These are phyloP conservation scores for Planococcus citri DNA, from an alignment of 1,140 invertebrate genomes.

Conservation along the genomic window DNA sequence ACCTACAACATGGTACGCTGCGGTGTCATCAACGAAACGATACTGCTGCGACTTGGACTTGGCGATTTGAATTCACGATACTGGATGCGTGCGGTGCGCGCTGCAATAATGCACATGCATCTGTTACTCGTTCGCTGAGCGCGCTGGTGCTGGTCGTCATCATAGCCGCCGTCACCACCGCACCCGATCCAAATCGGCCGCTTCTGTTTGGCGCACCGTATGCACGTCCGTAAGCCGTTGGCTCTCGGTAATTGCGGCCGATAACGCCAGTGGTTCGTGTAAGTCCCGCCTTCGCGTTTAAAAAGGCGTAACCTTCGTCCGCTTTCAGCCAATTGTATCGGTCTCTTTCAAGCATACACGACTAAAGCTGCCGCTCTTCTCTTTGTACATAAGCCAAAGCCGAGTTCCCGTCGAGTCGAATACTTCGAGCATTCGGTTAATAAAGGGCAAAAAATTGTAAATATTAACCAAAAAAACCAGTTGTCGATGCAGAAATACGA, in stretches of 20 bases:
- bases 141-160: background rate
- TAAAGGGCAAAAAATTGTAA: no score
- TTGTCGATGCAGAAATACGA: no score
- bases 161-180: no score
- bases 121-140: background rate
- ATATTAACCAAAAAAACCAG: no score
- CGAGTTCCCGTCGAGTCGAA: no score
- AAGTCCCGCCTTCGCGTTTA: background rate
- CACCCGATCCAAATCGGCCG: background rate
- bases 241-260: background rate
- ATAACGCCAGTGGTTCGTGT: background rate
- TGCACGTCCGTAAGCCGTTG: background rate
- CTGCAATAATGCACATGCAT: conserved; percentile 19
- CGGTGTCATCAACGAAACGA: conserved; percentile 1
- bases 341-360: no score
- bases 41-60: no score
- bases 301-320: background rate
- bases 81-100: background rate
- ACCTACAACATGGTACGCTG: background rate
- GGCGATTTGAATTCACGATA: no score
- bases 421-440: no score
- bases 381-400: no score
- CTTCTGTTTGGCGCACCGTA: background rate
- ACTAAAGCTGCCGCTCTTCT: no score
- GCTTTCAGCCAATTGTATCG: no score